Evolutionary conservation across 2,888 invertebrate species (phyloP), one percentile per base, ranked within the genome.

Genomic region (Drosophila meridionalis): DNA sequence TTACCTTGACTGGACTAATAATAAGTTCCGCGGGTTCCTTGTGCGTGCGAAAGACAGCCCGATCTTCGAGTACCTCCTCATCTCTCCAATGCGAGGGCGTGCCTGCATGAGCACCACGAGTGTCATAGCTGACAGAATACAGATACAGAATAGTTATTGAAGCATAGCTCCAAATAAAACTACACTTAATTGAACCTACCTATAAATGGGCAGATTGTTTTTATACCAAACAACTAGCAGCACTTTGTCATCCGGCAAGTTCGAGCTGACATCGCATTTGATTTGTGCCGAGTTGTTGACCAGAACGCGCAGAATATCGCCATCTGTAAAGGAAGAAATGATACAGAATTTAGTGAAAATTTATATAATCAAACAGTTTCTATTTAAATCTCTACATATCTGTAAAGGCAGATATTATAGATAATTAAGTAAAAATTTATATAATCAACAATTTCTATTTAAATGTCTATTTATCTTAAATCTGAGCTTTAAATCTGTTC

Each of bases 141-240:
- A 20, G 20, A 20, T 71, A 52, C 47, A 57, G 30, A 34, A 20
- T 11, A 36, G 12, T 26, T 34, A n/a, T 8, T 26, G 9, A 14
- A 14, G 32, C 26, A 12, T 1, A 32, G 28, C 3, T 43, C 28
- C 5, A 36, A 38, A 47, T 60, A 28, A 38, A 26, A 14, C 28
- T n/a, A 28, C 30, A 3, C 50, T 14, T 20, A 0, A 6, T 32
- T 34, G 30, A 63, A 90, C 94, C 94, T 92, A 97, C 97, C 97
- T 98, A 94, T 97, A 98, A 89, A 98, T 97, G 75, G 98, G 97
- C 75, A 96, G 95, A 92, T 97, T 97, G 92, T 97, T 96, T 93
- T 97, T 97, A 93, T 98, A 98, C 98, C 98, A 98, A 61, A 97
- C 97, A 87, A 98, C 97, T 60, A 98, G 95, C 55, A 97, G 95